A percentile compares a stretch with the other conserved stretches of the same genome.
These are phyloP conservation scores for Spodoptera frugiperda DNA, from an alignment of 1,140 invertebrate genomes.

Conservation along the genomic window DNA sequence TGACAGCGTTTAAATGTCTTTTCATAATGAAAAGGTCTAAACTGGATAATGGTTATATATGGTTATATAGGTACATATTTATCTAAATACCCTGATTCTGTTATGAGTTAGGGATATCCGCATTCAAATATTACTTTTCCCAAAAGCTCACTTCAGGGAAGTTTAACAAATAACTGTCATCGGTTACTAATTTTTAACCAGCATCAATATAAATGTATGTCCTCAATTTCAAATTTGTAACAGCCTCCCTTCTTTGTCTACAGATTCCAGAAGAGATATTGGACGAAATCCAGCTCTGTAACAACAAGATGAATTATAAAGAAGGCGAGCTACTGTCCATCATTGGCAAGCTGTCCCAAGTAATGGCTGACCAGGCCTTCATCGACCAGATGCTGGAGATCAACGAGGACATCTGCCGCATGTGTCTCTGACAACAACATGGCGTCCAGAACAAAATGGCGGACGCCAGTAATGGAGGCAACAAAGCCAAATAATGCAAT, in stretches of 20 bases:
- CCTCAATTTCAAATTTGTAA: background rate
- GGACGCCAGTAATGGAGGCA: conserved; percentile 47
- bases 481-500: conserved; percentile 24
- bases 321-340: conserved; percentile 87
- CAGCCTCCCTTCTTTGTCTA: background rate
- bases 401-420: conserved; percentile 90
- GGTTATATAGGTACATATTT: no score
- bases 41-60: no score
- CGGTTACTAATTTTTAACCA: no score
- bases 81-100: no score
- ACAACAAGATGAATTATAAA: conserved; percentile 90
- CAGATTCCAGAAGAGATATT: conserved; percentile 87
- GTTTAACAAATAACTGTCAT: no score
- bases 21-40: no score
- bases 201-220: no score
- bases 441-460: conserved; percentile 67
- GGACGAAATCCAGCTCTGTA: conserved; percentile 89
- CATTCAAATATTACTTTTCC: no score
- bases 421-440: conserved; percentile 73
- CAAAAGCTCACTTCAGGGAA: no score
- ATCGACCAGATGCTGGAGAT: conserved; percentile 91
- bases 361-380: conserved; percentile 90
- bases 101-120: no score
- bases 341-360: conserved; percentile 88
- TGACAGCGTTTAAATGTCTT: background rate